A percentile compares a stretch with the other conserved stretches of the same genome.
Conservation (phyloP, 2,797 vertebrate genomes). For the Macropodus opercularis region DNA sequence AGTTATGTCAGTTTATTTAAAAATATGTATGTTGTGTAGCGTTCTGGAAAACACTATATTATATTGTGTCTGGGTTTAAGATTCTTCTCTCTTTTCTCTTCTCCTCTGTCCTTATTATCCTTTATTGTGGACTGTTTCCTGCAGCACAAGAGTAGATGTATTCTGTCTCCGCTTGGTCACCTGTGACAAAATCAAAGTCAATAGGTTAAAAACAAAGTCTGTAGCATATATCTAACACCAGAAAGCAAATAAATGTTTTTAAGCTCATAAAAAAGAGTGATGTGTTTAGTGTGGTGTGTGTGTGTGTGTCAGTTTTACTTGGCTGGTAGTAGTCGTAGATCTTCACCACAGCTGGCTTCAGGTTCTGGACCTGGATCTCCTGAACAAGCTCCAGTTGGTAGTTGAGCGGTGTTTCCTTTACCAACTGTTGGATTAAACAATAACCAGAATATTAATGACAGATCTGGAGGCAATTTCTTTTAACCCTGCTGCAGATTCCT, state of each 20-base stretch:
- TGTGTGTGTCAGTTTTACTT: slow-evolving; percentile 51
- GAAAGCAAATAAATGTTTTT: no score
- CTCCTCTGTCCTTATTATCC: no score
- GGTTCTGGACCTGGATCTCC: slow-evolving; percentile 64
- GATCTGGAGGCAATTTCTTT: not conserved
- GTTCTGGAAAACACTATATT: no score
- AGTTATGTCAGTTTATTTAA: no score
- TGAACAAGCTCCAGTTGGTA: slow-evolving; percentile 54
- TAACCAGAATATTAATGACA: not conserved
- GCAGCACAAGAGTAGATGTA: slow-evolving; percentile 51
- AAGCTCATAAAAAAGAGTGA: no score
- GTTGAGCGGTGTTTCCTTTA: not conserved
- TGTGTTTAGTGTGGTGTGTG: not conserved
- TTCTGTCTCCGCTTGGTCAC: slow-evolving; percentile 58
- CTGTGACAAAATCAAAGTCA: slow-evolving; percentile 42
- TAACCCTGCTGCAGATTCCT: not conserved
- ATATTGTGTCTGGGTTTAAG: no score
- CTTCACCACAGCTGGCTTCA: slow-evolving; percentile 75
- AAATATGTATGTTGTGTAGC: no score
- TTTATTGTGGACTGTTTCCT: slow-evolving; percentile 11
- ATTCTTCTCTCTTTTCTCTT: no score
- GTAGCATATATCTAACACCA: no score
- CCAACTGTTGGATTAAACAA: slow-evolving; percentile 55
- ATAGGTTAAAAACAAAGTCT: no score
- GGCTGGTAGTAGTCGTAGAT: slow-evolving; percentile 83